Evolutionary conservation across 2,888 invertebrate species (phyloP).

Genomic region (Phoenoteleia sp.): DNA sequence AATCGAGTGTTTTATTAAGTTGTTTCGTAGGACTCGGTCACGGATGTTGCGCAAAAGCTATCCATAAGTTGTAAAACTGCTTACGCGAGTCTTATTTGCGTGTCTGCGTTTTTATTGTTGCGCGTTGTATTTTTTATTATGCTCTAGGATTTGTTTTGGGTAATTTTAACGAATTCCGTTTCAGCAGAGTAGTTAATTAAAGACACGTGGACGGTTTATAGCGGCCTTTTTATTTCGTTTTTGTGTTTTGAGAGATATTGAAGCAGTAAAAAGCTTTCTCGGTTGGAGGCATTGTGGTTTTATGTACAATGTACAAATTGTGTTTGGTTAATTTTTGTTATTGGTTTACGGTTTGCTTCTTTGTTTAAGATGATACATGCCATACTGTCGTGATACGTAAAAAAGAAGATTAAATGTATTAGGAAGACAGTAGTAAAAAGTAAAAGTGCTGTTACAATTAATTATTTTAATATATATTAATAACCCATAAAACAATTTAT

Average conservation of each 20-base stretch:
- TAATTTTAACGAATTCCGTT: slow-evolving; percentile 24
- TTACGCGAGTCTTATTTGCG: background rate
- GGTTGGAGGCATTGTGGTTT: background rate
- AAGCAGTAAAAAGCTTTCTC: slow-evolving; percentile 5
- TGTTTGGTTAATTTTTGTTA: no score
- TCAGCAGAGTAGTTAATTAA: slow-evolving; percentile 16
- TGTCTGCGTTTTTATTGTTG: background rate
- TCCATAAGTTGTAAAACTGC: background rate
- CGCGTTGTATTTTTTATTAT: slow-evolving; percentile 6
- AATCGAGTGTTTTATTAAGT: no score
- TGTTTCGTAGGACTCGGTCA: no score
- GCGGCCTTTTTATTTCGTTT: slow-evolving; percentile 21
- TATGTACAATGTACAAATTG: no score
- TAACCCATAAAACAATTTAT: no score
- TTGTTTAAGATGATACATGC: no score
- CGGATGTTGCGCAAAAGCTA: background rate
- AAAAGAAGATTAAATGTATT: no score
- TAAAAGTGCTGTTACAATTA: no score
- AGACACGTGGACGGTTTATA: slow-evolving; percentile 21
- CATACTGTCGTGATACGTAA: no score
- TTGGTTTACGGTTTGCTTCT: no score
- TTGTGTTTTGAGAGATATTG: slow-evolving; percentile 14
- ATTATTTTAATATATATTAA: no score
- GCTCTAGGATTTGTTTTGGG: slow-evolving; percentile 10
- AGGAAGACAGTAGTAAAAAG: no score